Conservation (phyloP, 53 echinoderm and acorn worm genomes). For the Apostichopus leukothele region DNA sequence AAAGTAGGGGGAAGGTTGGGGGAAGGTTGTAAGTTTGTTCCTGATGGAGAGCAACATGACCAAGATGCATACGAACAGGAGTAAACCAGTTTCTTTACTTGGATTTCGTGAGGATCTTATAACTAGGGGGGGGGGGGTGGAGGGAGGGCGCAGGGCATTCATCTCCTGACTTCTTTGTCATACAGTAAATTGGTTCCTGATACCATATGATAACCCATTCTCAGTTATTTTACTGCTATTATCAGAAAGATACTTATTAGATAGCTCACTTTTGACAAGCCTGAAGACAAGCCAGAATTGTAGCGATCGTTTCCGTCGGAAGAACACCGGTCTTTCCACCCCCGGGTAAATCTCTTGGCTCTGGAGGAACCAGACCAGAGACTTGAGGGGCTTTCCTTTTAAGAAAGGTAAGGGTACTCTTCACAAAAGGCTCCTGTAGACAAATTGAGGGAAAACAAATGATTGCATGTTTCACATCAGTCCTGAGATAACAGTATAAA, state of each 20-base stretch:
- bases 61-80: too few species aligned
- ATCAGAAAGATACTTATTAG: neutral
- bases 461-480: too few species aligned
- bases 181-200: too few species aligned
- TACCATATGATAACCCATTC: neutral
- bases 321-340: slow-evolving; percentile 91
- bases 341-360: slow-evolving; percentile 72
- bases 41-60: too few species aligned
- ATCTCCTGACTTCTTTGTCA: too few species aligned
- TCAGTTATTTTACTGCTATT: neutral
- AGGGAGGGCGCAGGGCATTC: too few species aligned
- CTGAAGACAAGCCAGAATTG: slow-evolving; percentile 93
- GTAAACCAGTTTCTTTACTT: too few species aligned
- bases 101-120: too few species aligned
- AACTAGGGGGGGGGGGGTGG: too few species aligned
- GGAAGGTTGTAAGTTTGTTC: too few species aligned
- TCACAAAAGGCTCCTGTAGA: slow-evolving; percentile 88
- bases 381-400: slow-evolving; percentile 97
- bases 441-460: neutral
- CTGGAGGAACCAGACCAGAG: slow-evolving; percentile 69
- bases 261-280: slow-evolving; percentile 81
- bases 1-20: too few species aligned
- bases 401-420: slow-evolving; percentile 90
- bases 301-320: slow-evolving; percentile 97
- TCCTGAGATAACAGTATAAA: too few species aligned